Evolutionary conservation across 1,140 invertebrate genomes (phyloP).

Genomic region (Hermatobates lingyangjiaoensis): DNA sequence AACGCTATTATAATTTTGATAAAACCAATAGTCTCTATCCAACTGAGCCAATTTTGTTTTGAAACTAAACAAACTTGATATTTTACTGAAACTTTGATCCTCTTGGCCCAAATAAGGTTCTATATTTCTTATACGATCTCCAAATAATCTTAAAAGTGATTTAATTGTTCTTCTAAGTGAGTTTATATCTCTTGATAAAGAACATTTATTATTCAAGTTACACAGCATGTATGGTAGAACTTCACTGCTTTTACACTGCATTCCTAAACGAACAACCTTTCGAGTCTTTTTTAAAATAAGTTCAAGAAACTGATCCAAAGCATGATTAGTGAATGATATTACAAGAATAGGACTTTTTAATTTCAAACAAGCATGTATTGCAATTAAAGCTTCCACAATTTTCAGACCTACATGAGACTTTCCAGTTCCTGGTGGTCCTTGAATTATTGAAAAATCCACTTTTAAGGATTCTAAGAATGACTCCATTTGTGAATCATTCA

Average conservation of each 20-base stretch:
- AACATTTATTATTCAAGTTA: background rate
- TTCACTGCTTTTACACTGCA: constrained; percentile 38
- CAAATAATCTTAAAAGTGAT: background rate
- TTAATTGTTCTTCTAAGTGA: background rate
- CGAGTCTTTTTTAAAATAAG: constrained; percentile 34
- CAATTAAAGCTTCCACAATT: constrained; percentile 38
- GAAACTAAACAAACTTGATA: constrained; percentile 2
- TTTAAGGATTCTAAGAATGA: constrained; percentile 37
- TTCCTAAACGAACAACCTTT: constrained; percentile 49
- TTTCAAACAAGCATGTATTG: constrained; percentile 18
- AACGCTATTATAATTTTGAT: constrained; percentile 10
- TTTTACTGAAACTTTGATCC: constrained; percentile 1
- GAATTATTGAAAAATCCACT: constrained; percentile 49
- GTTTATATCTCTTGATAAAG: background rate
- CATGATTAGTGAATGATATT: constrained; percentile 73
- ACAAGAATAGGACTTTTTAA: constrained; percentile 39
- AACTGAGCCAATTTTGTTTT: constrained; percentile 4
- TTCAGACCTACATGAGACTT: constrained; percentile 58
- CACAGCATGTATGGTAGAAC: constrained; percentile 28
- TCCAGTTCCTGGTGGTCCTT: constrained; percentile 61
- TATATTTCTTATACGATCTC: constrained; percentile 1
- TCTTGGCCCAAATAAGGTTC: background rate
- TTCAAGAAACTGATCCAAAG: constrained; percentile 75
- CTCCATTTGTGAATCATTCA: constrained; percentile 35
- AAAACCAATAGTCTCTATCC: constrained; percentile 7